Conservation (phyloP, 1,140 invertebrate species). For the Nebria ingens region DNA sequence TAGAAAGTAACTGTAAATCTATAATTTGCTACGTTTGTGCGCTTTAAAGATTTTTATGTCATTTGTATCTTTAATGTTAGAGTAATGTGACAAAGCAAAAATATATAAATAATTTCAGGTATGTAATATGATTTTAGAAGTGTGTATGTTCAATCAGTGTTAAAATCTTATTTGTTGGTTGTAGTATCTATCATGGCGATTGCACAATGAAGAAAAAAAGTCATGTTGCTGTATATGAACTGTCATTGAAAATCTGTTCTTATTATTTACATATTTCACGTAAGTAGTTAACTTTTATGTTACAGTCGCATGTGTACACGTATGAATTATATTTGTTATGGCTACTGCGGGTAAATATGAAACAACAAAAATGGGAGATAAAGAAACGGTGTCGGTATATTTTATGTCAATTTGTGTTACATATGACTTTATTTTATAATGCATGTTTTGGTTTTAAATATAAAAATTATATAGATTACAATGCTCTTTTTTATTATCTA, state of each 20-base stretch:
- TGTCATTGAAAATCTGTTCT: not conserved
- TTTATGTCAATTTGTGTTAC: not conserved
- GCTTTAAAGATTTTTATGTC: not conserved
- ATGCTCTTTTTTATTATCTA: no score
- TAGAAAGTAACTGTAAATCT: not conserved
- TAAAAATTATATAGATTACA: no score
- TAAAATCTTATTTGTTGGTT: not conserved
- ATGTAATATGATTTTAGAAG: not conserved
- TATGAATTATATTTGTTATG: not conserved
- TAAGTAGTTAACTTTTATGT: not conserved
- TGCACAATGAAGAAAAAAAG: constrained; percentile 6
- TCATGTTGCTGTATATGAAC: not conserved
- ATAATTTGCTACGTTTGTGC: not conserved
- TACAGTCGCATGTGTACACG: not conserved
- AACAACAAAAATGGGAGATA: no score
- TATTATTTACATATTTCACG: not conserved
- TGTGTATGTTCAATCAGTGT: not conserved
- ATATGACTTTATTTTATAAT: not conserved
- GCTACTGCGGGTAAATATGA: not conserved
- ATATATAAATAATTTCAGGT: no score
- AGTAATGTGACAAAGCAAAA: not conserved
- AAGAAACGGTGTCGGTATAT: no score
- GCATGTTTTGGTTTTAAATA: no score
- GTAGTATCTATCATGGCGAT: not conserved
- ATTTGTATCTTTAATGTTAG: not conserved